Evolutionary conservation across 2,797 vertebrate genomes (phyloP), one percentile per base, ranked within the genome.

Genomic region (Sebastolobus altivelis): DNA sequence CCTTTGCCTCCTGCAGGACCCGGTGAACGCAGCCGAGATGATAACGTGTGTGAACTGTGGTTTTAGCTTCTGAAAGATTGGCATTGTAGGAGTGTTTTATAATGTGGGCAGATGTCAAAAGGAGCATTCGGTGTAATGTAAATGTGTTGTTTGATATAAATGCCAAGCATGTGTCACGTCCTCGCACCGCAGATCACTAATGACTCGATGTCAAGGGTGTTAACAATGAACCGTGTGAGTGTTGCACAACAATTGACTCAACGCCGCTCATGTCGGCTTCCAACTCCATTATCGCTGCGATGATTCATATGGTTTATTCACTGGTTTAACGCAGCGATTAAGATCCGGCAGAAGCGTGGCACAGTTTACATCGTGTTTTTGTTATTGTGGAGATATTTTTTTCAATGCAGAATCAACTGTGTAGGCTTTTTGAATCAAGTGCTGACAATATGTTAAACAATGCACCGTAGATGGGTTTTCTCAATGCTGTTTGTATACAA

Each of bases 301-400:
- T 90, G 91, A 91, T 83, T 94, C 89, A 88, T 78, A 80, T n/a
- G 69, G 35, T 86, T 85, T 80, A 66, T 79, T 91, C 79, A 40
- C 70, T 69, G 61, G 62, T 83, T 72, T 67, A 72, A 66, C 75
- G 25, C 71, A 37, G 69, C 55, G 60, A 84, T 90, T 72, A 77
- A 73, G 40, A 80, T 65, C 46, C 37, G 55, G 62, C 14, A 49
- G 49, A 81, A 72, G 9, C 40, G 27, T 37, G 71, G 27, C 66
- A 35, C 27, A 11, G 37, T 75, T 80, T 65, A 37, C 54, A 27
- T 66, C 22, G 27, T 68, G 58, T 68, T 67, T 62, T 18, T 68
- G 20, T 52, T n/a, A 71, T 58, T 43, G 29, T 75, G 69, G 25
- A 49, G 43, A 52, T 52, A 59, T 59, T 38, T 77, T 80, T 65